phyloP scores from a whole-genome alignment of 2,888 invertebrate genomes.

The Synergus itoensis region DNA sequence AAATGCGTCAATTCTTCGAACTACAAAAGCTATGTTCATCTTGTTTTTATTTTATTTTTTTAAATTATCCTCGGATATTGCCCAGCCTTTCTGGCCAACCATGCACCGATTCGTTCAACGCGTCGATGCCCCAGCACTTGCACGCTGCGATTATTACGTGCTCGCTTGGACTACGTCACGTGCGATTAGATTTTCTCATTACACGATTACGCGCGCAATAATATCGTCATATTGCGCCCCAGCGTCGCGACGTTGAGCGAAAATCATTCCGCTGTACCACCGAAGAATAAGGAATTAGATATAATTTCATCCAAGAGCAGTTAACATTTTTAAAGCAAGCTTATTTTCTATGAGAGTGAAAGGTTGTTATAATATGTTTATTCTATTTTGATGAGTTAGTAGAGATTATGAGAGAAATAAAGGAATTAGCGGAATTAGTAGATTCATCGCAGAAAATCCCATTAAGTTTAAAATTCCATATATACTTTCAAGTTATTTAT shows the following conservation, averaged over 20 bases:
- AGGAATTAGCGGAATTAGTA: not conserved
- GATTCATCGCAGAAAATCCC: not conserved
- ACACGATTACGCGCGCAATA: constrained; percentile 52
- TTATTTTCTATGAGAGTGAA: constrained; percentile 8
- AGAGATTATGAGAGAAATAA: not conserved
- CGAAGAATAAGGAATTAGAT: constrained; percentile 20
- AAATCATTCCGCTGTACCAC: constrained; percentile 46
- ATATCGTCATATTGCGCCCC: constrained; percentile 47
- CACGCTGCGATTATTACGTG: constrained; percentile 41
- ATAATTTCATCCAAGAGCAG: constrained; percentile 10
- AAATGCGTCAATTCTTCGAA: not conserved
- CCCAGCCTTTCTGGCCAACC: constrained; percentile 59
- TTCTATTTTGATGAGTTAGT: not conserved
- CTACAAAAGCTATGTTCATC: not conserved
- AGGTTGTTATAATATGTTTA: constrained; percentile 2
- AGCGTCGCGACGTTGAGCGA: constrained; percentile 45
- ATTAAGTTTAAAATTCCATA: not conserved
- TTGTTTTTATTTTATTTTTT: not conserved
- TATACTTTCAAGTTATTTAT: constrained; percentile 4
- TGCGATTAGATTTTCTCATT: constrained; percentile 57
- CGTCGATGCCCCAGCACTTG: constrained; percentile 51
- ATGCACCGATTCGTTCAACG: constrained; percentile 58
- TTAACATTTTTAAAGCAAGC: not conserved
- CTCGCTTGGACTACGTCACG: constrained; percentile 48
- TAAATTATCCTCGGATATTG: constrained; percentile 10